Base-by-base conservation (phyloP, 2,888 invertebrate genomes). In the Hydrotaea diabolus region DNA sequence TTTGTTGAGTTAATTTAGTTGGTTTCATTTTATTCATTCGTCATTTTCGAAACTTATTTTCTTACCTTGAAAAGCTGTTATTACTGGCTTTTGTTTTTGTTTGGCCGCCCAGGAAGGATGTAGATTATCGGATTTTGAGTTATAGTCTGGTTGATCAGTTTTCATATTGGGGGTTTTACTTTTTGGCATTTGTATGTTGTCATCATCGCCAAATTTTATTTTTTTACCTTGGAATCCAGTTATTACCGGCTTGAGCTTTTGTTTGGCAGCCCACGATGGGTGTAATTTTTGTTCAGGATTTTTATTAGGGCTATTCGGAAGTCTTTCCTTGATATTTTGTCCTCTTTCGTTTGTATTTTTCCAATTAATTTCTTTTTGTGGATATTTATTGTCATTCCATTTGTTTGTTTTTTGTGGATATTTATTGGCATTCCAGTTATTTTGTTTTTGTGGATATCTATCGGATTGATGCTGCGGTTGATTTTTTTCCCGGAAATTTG, bases 81-180 rank as follows among this genome's bases (percentile, higher is more conserved):
- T 92, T 62, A 88, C 87, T 0, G 91, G 89, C 73, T 92, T 92
- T 13, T 88, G 80, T 81, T 90, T 90, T 84, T 92, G 91, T 78
- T 92, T 92, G 1, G 92, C 93, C 59, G 87, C 88, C 92, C 92
- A 92, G 0, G 92, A 92, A 0, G 92, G 92, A 88, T 92, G 92
- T 78, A 92, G 49, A 15, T 57, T 19, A 17, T 73, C 73, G 9
- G 64, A 53, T 3, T 55, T 73, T 4, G 39, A 9, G 26, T 64
- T 72, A 46, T 55, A 57, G 0, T 36, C 0, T 31, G 26, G 9
- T 4, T 8, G 64, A 1, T 8, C 31, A n/a, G n/a, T n/a, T n/a
- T n/a, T n/a, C n/a, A n/a, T 43, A 5, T 55, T 62, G 17, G 8
- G 46, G 21, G 2, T 59, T 11, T 80, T 76, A 21, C 49, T 69